Base-by-base conservation (phyloP, 2,888 invertebrate genomes). In the Mythimna vitellina region DNA sequence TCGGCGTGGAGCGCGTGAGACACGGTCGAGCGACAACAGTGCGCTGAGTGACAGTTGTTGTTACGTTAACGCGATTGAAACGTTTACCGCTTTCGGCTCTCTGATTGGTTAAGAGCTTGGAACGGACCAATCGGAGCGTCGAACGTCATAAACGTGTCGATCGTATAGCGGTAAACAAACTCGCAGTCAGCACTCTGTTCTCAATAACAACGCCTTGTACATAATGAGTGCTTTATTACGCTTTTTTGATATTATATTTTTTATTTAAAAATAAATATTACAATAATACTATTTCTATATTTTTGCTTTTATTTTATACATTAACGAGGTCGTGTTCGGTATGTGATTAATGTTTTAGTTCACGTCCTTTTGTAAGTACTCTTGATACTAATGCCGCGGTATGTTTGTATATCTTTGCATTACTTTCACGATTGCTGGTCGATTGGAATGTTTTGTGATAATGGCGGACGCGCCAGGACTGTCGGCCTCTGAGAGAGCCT, bases 221-320 rank as follows among this genome's bases (percentile, higher is more conserved):
- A 94, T 94, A 92, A 90, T 85, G 92, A 93, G 93, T 95, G 95
- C 94, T 95, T 94, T 93, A 93, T 92, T 93, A 94, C 93, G 95
- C 94, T 95, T 95, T 92, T 92, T 95, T 93, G 90, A 93, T 94
- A 93, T 93, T 92, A 91, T 88, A 83, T 83, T 86, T 88, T 90
- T 92, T 84, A 85, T 92, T 92, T 89, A 88, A 81, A 81, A 74
- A 84, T 87, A 87, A 86, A 80, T 86, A 86, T 88, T 87, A 87
- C 85, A 84, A 81, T 87, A 89, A 89, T 89, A 88, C 87, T 91
- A 89, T 91, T 86, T 83, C 83, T 85, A 88, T 89, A 88, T 89
- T 90, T 90, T 91, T 88, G 90, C 88, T 92, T 90, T 89, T 89
- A 82, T 82, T 86, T 90, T 89, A 88, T 91, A 88, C 86, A 86